Evolutionary conservation across 53 echinoderm and acorn worm species (phyloP).

Genomic region (Mesocentrotus franciscanus): DNA sequence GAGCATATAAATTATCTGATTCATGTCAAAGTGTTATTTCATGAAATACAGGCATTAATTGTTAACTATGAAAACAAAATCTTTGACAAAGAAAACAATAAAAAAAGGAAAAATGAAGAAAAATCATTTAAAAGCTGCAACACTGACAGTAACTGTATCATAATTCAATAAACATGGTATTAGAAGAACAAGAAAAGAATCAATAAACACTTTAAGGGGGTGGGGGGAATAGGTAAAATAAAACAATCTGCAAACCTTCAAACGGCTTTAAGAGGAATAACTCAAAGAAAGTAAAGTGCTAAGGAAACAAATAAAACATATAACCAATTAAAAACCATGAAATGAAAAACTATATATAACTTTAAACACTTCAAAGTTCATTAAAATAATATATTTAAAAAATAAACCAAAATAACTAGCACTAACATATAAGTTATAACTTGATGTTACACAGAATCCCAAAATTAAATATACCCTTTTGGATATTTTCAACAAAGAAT

Average conservation of each 20-base stretch:
- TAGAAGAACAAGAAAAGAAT: not conserved
- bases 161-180: not conserved
- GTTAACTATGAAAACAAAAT: not conserved
- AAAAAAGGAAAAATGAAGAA: not conserved
- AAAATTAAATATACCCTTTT: not conserved
- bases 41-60: not conserved
- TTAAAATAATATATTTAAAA: not conserved
- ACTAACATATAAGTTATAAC: not conserved
- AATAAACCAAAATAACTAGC: not conserved
- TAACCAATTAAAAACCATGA: not conserved
- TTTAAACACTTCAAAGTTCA: not conserved
- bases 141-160: not conserved
- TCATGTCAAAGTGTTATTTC: not conserved
- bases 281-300: not conserved
- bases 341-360: not conserved
- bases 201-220: not conserved
- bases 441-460: not conserved
- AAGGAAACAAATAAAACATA: not conserved
- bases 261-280: not conserved
- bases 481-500: not conserved
- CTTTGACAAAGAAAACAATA: not conserved
- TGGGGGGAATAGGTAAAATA: not conserved
- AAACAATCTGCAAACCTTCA: not conserved
- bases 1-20: not conserved
- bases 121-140: not conserved